Evolutionary conservation across 2,888 invertebrate genomes (phyloP), one percentile per base, ranked within the genome.

Genomic region (Dione juno): DNA sequence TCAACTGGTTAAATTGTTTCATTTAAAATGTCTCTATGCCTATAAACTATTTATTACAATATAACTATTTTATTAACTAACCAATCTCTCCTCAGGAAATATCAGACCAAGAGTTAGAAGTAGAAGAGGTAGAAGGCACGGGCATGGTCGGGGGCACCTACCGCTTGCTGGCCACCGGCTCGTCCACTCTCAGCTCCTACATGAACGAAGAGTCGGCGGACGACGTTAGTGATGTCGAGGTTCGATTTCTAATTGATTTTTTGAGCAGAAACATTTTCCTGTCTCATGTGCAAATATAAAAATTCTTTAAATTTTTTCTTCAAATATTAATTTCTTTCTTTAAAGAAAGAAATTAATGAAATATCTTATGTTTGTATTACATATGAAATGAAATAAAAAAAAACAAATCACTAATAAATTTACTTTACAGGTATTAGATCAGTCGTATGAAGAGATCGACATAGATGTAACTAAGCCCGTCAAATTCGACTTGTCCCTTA

Each of bases 371-470:
- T 28, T 3, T 28, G 28, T 3, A 28, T 28, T 28, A 28, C 5
- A 28, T 3, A 28, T 28, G 5, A 28, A 28, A 28, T 28, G 2
- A 28, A 28, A 28, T 28, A 28, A 28, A 28, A 1, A 10, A 40
- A 5, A 9, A 11, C 6, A 19, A 50, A 19, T 6, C 11, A 11
- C 6, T 50, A 11, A 13, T 21, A 16, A 48, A 16, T n/a, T 19
- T 11, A 16, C 45, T 45, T 45, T n/a, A 11, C 80, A 96, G 96
- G 95, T 96, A 7, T 92, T 95, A 59, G 96, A 96, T 78, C 95
- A 95, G 72, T 92, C 96, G 1, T 97, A 96, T 83, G 96, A 96
- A 83, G 95, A 96, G 78, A 94, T 96, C 65, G 96, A 96, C 75
- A 95, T 96, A 76, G 96, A 96, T 74, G 95, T 94, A 75, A 92